Evolutionary conservation across 2,113 vertebrate genomes (phyloP), one percentile per base, ranked within the genome.

Genomic region (Phycodurus eques): DNA sequence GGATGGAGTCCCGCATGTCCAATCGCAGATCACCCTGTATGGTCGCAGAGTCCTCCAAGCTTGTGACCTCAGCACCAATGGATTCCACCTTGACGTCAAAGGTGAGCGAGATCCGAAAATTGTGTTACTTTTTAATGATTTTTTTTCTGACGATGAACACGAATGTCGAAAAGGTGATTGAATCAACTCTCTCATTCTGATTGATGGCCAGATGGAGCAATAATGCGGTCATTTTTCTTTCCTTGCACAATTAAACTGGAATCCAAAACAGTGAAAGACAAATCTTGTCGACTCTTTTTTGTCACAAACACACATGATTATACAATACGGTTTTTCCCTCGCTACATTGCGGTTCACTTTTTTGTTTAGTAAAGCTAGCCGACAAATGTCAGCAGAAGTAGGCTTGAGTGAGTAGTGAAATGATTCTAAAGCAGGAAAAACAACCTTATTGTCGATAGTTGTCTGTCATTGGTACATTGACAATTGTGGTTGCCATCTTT

Each of bases 21-120:
- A 94, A 91, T 92, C 95, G 94, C 87, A 96, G 96, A 91, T 94
- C 95, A 35, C 91, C 95, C 88, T 95, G 94, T 88, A 96, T 96
- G 96, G 95, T 98, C 93, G 96, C 95, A 71, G 94, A 98, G 86
- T 90, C 94, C 0, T 94, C 95, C 76, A 94, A 94, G 13, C 87
- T 92, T 15, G 93, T 95, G 85, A 96, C 95, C 71, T 76, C 92
- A 0, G 93, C 95, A 81, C 93, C 93, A 22, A 86, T 92, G 75
- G 96, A 97, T 71, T 53, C 82, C 72, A 92, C 92, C 76, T 90
- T 92, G 72, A 93, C 81, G 80, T 82, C 88, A 79, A 98, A 95
- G 96, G 98, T 99, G 78, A 90, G 91, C 9, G 35, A 51, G 17
- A 39, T 67, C 39, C 53, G 5, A 59, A 6, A 39, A 70, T 46